phyloP scores from a whole-genome alignment of 2,888 invertebrate genomes.

The Tinea trinotella region DNA sequence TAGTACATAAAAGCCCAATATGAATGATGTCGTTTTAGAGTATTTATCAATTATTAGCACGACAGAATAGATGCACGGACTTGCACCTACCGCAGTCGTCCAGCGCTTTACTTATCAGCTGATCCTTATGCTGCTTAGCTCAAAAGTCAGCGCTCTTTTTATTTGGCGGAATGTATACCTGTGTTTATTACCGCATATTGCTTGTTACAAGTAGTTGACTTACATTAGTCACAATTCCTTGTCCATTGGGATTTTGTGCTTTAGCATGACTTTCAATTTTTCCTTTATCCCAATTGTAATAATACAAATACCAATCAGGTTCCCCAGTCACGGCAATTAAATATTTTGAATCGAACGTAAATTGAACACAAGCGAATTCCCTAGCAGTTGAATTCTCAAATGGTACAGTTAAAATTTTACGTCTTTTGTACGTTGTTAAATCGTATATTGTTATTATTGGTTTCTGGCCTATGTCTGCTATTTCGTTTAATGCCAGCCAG shows the following conservation, averaged over 20 bases:
- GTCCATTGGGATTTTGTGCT: slow-evolving; percentile 79
- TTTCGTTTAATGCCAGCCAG: slow-evolving; percentile 76
- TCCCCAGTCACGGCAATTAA: slow-evolving; percentile 85
- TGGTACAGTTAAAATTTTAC: slow-evolving; percentile 77
- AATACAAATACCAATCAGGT: slow-evolving; percentile 86
- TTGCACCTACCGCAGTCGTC: no score
- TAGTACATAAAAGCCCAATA: no score
- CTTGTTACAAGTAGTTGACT: no score
- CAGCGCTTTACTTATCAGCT: no score
- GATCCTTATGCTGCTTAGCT: no score
- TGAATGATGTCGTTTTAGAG: no score
- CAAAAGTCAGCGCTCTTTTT: no score
- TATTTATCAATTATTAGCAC: no score
- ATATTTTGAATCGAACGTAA: slow-evolving; percentile 87
- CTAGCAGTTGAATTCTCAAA: slow-evolving; percentile 71
- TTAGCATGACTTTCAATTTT: slow-evolving; percentile 79
- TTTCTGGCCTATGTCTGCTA: slow-evolving; percentile 74
- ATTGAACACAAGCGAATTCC: slow-evolving; percentile 80
- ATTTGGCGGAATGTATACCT: no score
- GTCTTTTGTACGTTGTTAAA: slow-evolving; percentile 77
- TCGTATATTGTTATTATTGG: slow-evolving; percentile 82
- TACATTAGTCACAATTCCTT: slow-evolving; percentile 73
- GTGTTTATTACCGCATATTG: no score
- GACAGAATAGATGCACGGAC: no score
- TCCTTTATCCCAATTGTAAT: slow-evolving; percentile 87